These are phyloP conservation scores for Platyrinchus mystaceus DNA, from an alignment of 2,797 vertebrate species.

Conservation along the genomic window DNA sequence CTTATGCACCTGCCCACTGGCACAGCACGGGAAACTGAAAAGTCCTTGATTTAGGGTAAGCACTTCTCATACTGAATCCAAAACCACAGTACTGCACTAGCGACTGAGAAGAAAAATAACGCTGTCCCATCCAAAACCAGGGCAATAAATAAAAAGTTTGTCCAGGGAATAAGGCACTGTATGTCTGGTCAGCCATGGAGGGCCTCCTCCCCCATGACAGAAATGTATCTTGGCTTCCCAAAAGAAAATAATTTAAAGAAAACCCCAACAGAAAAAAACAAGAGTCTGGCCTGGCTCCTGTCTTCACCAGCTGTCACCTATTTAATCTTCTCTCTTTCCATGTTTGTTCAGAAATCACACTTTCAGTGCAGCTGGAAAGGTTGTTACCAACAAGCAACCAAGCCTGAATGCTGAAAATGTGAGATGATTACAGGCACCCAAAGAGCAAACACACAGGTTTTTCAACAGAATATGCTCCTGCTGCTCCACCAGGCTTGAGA, in stretches of 20 bases:
- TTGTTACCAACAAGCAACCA: background rate
- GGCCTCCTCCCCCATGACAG: background rate
- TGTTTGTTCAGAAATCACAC: slow-evolving; percentile 27
- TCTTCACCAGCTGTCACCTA: background rate
- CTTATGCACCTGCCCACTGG: background rate
- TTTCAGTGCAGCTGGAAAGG: slow-evolving; percentile 10
- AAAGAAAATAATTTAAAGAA: background rate
- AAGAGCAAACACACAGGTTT: background rate
- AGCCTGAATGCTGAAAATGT: background rate
- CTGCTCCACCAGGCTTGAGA: background rate
- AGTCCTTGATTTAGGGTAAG: background rate
- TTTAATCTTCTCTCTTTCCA: background rate
- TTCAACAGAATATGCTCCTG: background rate
- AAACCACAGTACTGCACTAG: background rate
- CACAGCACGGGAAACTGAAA: background rate
- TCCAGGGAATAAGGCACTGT: background rate
- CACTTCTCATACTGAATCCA: background rate
- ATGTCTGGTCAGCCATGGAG: background rate
- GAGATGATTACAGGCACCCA: background rate
- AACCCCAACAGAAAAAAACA: background rate
- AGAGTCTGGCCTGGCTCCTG: background rate
- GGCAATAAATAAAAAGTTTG: background rate
- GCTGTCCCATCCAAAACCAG: background rate
- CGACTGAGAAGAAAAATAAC: background rate
- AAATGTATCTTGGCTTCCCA: background rate